phyloP scores from a whole-genome alignment of 2,797 vertebrate species.

The Myotis daubentonii region DNA sequence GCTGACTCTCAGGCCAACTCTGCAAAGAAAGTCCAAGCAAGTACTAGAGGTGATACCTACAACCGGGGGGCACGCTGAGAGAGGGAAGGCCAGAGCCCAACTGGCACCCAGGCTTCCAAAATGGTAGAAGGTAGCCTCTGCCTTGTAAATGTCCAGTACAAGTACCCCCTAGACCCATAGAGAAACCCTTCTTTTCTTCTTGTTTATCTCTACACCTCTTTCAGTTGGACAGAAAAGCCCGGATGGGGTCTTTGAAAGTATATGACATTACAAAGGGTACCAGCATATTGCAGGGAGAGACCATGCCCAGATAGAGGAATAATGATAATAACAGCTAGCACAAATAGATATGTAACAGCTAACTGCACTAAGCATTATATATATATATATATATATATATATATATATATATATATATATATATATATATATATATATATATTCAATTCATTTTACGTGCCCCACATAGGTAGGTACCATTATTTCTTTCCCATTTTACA shows the following conservation, averaged over 20 bases:
- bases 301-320: not conserved
- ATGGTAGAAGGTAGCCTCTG: not conserved
- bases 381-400: no score
- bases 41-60: not conserved
- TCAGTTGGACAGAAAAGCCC: not conserved
- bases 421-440: no score
- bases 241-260: slow-evolving; percentile 34
- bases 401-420: not conserved
- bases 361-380: not conserved
- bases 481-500: slow-evolving; percentile 46
- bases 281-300: not conserved
- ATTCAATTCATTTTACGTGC: not conserved
- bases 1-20: not conserved
- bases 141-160: not conserved
- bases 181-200: not conserved
- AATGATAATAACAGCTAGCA: not conserved
- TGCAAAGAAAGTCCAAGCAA: not conserved
- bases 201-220: not conserved
- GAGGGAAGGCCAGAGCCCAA: not conserved
- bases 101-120: not conserved
- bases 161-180: not conserved
- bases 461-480: not conserved
- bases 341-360: not conserved
- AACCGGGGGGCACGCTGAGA: not conserved
- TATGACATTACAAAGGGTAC: slow-evolving; percentile 23